Evolutionary conservation across 2,113 vertebrate species (phyloP), one percentile per base, ranked within the genome.

Genomic region (Chionomys nivalis): DNA sequence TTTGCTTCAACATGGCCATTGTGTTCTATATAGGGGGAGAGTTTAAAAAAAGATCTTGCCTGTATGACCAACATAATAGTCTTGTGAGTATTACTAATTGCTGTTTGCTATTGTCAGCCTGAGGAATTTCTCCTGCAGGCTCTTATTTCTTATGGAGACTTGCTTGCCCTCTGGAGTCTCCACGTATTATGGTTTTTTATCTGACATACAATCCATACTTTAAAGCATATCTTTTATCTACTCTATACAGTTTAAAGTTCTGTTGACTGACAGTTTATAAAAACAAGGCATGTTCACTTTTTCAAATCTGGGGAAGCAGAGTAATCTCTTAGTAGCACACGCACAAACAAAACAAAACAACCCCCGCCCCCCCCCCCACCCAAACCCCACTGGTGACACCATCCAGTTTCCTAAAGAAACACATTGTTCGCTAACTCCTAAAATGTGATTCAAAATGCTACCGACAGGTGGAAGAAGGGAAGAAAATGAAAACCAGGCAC

Each of bases 401-500:
- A 94, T 92, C 86, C 94, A 97, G 94, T 97, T 98, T 98, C 97
- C 98, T 96, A 97, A 97, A 98, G 98, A 98, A 98, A 97, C 98
- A 98, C 97, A 98, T 98, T 97, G 97, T 97, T 98, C 92, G 94
- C 97, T 96, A 96, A 97, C 66, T 95, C 97, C 92, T 97, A 95
- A 98, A 97, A 96, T 97, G 96, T 94, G 97, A 98, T 98, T 98
- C 97, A 97, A 98, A 98, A 98, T 97, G 97, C 96, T 98, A 93
- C 79, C 95, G 98, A 98, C 98, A 98, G 97, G 96, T 98, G 98
- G 98, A 98, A 98, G 97, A 98, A 98, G 97, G 98, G 94, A 98
- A 97, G 93, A 97, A 97, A 99, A 98, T 98, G 98, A 98, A 98
- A 97, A 97, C 98, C 95, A 96, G 97, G 97, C 96, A 98, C 98